These are phyloP conservation scores for Perizoma affinitatum DNA, from an alignment of 2,888 invertebrate species.

Conservation along the genomic window DNA sequence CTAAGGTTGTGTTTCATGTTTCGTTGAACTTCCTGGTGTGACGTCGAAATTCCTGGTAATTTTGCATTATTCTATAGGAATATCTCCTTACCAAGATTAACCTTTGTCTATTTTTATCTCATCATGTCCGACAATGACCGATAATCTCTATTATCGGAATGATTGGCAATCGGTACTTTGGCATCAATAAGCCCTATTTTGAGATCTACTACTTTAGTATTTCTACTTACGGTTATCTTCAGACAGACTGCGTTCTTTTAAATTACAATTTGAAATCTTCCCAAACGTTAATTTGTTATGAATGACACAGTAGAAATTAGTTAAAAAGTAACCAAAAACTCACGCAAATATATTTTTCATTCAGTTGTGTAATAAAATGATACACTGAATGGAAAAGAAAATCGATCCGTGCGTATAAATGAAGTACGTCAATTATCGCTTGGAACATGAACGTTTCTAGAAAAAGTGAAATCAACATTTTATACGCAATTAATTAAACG, in stretches of 20 bases:
- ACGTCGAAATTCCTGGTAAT: too few relatives aligned
- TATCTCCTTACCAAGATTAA: too few relatives aligned
- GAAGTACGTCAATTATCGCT: constrained; percentile 14
- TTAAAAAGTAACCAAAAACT: not conserved
- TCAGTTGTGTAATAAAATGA: constrained; percentile 2
- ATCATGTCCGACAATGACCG: constrained; percentile 21
- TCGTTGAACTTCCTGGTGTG: too few relatives aligned
- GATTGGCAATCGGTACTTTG: constrained; percentile 43
- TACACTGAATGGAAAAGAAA: constrained; percentile 45
- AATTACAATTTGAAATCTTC: too few relatives aligned
- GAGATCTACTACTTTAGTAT: not conserved
- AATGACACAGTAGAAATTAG: too few relatives aligned
- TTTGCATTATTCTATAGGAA: too few relatives aligned
- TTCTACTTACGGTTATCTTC: too few relatives aligned
- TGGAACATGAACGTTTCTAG: constrained; percentile 29
- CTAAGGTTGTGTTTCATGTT: too few relatives aligned
- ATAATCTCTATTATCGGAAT: constrained; percentile 30
- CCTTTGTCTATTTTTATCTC: constrained; percentile 8
- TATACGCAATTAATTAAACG: constrained; percentile 3
- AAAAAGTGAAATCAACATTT: constrained; percentile 28
- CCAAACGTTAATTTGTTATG: too few relatives aligned
- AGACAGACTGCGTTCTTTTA: too few relatives aligned
- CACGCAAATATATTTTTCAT: not conserved
- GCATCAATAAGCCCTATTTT: constrained; percentile 23
- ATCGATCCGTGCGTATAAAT: constrained; percentile 52